Base-by-base conservation (phyloP, 2,113 vertebrate species). In the Hepsetus odoe region DNA sequence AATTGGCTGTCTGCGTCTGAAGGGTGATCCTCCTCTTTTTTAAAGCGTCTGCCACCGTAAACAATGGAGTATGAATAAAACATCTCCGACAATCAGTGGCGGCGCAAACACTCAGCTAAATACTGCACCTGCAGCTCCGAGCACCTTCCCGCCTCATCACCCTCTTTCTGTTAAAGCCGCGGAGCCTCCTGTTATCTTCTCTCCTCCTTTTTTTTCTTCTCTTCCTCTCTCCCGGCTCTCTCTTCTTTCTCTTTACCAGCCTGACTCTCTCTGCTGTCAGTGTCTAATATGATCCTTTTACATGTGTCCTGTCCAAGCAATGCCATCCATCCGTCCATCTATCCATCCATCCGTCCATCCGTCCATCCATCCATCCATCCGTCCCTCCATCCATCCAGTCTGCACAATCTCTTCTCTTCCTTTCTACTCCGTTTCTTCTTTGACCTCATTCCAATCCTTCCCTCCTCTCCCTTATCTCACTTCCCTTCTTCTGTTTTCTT, bases 21-120 rank as follows among this genome's bases (percentile, higher is more conserved):
- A 44, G 72, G 67, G 58, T 74, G 66, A 70, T 77, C 61, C 49
- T 42, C 61, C 53, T 20, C 55, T 74, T 67, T 51, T 66, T 69
- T 46, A 11, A 79, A 71, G 51, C 42, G 56, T 79, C 76, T 62
- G 69, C 59, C 61, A 24, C 28, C 56, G 69, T 84, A 81, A 81
- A 80, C 82, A 84, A 70, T 81, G 58, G 33, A 16, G 8, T 40
- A 81, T 84, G 83, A 84, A 84, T 84, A 79, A 84, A 84, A 84
- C 83, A 84, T 84, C 65, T 53, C 49, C 58, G 49, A 76, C 59
- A 64, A 81, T 84, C 76, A 81, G 75, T 69, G 65, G 61, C 42
- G 73, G 53, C 67, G 72, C 64, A 84, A 79, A 84, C 83, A 84
- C 75, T 30, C 40, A 49, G 76, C 35, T 42, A 84, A 84, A 84